Evolutionary conservation across 2,113 vertebrate genomes (phyloP).

Genomic region (Leucosticte australis): DNA sequence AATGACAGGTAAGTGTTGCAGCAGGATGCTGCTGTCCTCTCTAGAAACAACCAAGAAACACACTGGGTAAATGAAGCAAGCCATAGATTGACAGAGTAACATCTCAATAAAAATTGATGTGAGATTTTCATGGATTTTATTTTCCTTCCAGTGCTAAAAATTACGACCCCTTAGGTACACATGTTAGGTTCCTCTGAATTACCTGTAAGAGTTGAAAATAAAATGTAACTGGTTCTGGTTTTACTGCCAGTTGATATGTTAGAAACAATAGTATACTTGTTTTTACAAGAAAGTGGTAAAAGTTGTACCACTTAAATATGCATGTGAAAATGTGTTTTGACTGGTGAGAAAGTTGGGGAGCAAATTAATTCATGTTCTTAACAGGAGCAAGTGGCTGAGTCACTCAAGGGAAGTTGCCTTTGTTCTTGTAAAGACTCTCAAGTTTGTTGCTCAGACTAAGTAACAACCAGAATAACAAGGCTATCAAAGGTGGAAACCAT

Average conservation of each 20-base stretch:
- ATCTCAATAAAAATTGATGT: not conserved
- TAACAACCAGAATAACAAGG: not conserved
- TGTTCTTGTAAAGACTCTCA: not conserved
- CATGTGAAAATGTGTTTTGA: not conserved
- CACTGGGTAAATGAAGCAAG: not conserved
- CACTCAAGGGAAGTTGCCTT: not conserved
- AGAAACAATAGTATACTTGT: not conserved
- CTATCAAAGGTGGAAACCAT: not conserved
- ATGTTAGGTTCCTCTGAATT: not conserved
- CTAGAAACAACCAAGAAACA: not conserved
- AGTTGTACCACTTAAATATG: not conserved
- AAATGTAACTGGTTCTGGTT: not conserved
- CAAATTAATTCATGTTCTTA: not conserved
- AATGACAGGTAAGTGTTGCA: not conserved
- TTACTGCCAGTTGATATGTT: not conserved
- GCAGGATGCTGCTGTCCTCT: not conserved
- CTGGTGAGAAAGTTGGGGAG: not conserved
- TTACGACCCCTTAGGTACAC: not conserved
- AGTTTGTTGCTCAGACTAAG: not conserved
- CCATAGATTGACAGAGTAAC: not conserved
- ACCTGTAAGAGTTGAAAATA: not conserved
- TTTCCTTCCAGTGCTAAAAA: not conserved
- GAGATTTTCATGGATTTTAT: not conserved
- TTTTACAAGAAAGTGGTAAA: not conserved
- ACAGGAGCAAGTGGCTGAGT: not conserved